phyloP scores from a whole-genome alignment of 1,140 invertebrate species.

The Aphidius gifuensis region DNA sequence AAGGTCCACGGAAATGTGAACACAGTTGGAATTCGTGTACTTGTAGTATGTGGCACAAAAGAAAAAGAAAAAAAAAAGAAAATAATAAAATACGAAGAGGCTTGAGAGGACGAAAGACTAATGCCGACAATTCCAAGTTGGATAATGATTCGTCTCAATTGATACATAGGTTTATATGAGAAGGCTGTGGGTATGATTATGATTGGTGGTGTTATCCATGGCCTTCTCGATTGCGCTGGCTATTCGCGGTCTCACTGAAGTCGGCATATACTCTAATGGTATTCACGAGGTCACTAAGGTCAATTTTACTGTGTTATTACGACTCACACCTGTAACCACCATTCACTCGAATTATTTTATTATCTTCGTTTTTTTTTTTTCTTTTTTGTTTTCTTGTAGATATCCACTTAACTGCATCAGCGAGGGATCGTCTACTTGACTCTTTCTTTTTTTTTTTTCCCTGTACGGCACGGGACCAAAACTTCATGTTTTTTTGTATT shows the following conservation, averaged over 20 bases:
- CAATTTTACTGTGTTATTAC: slow-evolving; percentile 51
- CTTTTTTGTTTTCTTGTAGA: slow-evolving; percentile 25
- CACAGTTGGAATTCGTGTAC: too few species aligned
- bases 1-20: not conserved
- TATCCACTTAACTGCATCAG: slow-evolving; percentile 27
- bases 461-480: not conserved
- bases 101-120: slow-evolving; percentile 23
- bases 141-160: slow-evolving; percentile 50
- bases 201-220: slow-evolving; percentile 44
- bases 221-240: slow-evolving; percentile 38
- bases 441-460: slow-evolving; percentile 5
- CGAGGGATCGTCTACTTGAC: slow-evolving; percentile 22
- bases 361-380: slow-evolving; percentile 4
- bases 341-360: slow-evolving; percentile 7
- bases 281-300: slow-evolving; percentile 44
- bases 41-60: too few species aligned
- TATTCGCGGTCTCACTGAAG: slow-evolving; percentile 42
- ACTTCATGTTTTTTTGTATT: too few species aligned
- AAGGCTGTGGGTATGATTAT: slow-evolving; percentile 31
- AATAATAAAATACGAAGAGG: not conserved
- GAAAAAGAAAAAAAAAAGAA: too few species aligned
- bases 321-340: slow-evolving; percentile 50
- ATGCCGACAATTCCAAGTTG: slow-evolving; percentile 42
- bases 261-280: slow-evolving; percentile 19
- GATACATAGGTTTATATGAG: slow-evolving; percentile 36